phyloP scores from a whole-genome alignment of 2,888 invertebrate species.

The Philhelius pedissequus region DNA sequence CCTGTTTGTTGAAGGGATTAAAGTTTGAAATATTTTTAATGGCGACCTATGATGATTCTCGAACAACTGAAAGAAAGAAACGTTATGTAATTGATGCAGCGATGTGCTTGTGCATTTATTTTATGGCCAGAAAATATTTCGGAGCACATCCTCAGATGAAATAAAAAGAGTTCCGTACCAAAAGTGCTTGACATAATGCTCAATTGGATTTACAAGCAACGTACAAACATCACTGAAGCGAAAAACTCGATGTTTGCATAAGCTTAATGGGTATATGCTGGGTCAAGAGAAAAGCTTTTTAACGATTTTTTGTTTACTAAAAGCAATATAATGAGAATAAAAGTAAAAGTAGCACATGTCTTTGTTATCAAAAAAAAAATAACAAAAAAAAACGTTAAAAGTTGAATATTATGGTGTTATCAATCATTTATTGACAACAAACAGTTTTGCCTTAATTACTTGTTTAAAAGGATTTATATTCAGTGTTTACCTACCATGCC shows the following conservation, averaged over 20 bases:
- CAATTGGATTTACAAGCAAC: constrained; percentile 11
- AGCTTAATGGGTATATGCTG: background rate
- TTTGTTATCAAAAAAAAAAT: too few relatives aligned
- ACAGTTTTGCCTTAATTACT: too few relatives aligned
- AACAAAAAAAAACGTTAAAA: too few relatives aligned
- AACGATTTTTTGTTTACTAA: too few relatives aligned
- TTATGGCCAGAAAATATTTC: background rate
- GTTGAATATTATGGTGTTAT: too few relatives aligned
- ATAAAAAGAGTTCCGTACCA: background rate
- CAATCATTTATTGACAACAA: too few relatives aligned
- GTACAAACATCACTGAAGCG: background rate
- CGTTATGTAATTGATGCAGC: background rate
- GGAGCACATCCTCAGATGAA: background rate
- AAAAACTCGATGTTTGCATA: background rate
- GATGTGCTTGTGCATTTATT: constrained; percentile 7
- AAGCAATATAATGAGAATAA: too few relatives aligned
- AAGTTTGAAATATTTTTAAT: constrained; percentile 42
- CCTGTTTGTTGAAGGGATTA: constrained; percentile 24
- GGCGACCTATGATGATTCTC: background rate
- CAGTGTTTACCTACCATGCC: too few relatives aligned
- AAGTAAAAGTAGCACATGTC: too few relatives aligned
- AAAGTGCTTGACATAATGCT: constrained; percentile 4
- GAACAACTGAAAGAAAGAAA: background rate
- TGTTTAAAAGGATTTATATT: too few relatives aligned
- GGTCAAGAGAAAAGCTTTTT: background rate